Base-by-base conservation (phyloP, 1,140 invertebrate species). In the Procambarus virginalis region DNA sequence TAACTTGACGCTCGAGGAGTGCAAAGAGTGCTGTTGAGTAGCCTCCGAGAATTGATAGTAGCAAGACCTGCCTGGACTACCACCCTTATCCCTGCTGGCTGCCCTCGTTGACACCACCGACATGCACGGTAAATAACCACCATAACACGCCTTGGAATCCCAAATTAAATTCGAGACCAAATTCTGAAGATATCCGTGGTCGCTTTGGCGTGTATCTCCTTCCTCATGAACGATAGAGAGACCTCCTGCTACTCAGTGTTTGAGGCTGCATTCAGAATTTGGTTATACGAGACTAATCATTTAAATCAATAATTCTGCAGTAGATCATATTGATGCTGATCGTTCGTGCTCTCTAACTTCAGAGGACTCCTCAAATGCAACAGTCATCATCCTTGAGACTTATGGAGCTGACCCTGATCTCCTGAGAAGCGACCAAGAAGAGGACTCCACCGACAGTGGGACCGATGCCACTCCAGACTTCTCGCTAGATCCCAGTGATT, bases 351-450 rank as follows among this genome's bases (percentile, higher is more conserved):
- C 75, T 89, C 68, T 55, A 89, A 77, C 88, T 84, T 77, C 88
- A 89, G 88, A 89, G 73, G 81, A 84, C 77, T 89, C 87, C 22
- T 73, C 76, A 22, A 34, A 81, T 49, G 68, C 88, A n/a, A 78
- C 81, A n/a, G 75, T 89, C 81, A 79, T 89, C 88, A 79, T 89
- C 88, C 76, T 84, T 48, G 88, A 89, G 64, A 89, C 88, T 34
- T 84, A 89, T 46, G 88, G 81, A 2, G 88, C 76, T 12, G 82
- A 84, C 45, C 88, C 81, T 20, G 46, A 64, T 34, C 20, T 89
- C 70, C 60, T 89, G 76, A 84, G 82, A 58, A 79, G 8, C 55
- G 73, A 76, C 55, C 49, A 51, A 60, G 88, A 76, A 34, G 88
- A 89, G 70, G 58, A 78, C 45, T 34, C 49, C 60, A 34, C 49